Evolutionary conservation across 2,113 vertebrate genomes (phyloP), one percentile per base, ranked within the genome.

Genomic region (Gnathonemus echidnorhynchus): DNA sequence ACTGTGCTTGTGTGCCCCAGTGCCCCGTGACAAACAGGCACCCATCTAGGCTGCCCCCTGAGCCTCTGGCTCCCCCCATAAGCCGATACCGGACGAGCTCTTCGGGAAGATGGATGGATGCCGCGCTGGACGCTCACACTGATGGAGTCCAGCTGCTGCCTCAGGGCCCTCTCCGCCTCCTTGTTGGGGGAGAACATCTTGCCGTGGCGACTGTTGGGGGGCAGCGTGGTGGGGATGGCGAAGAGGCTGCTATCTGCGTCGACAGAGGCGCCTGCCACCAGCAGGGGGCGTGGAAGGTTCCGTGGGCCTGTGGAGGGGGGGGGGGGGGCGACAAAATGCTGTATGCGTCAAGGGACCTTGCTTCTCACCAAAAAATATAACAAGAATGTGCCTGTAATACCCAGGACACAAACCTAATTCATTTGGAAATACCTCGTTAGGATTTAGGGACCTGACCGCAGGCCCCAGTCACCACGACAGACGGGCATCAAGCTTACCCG

Each of bases 121-220:
- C 17, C 7, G 2, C 11, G 13, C 70, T 0, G 83, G 21, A 45
- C 9, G 94, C 98, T 98, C 93, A 99, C 98, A n/a, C 97, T 97
- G 94, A 99, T 98, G 0, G 98, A 98, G 94, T 97, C 97, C 17
- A 99, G 95, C 93, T 99, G 98, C 95, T 99, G 98, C 56, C 97
- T 96, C 92, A 99, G 96, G 56, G 97, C 96, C n/a, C 98, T 93
- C 90, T 99, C 98, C 0, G 97, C 96, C 13, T 99, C 98, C 89
- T 98, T 99, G 94, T 96, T 98, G 48, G 98, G 98, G 39, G 98
- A 96, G 92, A 98, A 98, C 93, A 98, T 96, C 89, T 98, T 96
- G 91, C 96, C 97, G 0, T 99, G 97, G 1, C 97, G 96, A 93
- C 98, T 99, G 93, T 99, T 99, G 86, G 98, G 98, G 0, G 98